These are phyloP conservation scores for Oligia strigilis DNA, from an alignment of 2,888 invertebrate genomes.

Conservation along the genomic window DNA sequence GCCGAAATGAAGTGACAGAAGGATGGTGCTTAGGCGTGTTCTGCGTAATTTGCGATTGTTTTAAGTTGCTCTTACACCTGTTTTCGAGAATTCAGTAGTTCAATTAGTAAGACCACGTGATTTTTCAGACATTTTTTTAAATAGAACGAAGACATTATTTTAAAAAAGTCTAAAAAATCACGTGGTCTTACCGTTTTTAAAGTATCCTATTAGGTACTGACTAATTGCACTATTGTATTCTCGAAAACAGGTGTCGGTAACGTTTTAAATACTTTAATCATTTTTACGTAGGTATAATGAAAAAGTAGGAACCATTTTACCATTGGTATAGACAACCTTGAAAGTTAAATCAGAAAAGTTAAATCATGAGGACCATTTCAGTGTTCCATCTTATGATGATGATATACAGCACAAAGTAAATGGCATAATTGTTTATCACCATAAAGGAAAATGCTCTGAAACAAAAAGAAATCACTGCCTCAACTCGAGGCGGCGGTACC, in stretches of 20 bases:
- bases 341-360: background rate
- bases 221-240: too few species aligned
- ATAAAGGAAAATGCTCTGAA: slow-evolving; percentile 52
- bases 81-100: slow-evolving; percentile 6
- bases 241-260: too few species aligned
- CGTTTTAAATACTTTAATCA: background rate
- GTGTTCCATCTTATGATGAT: slow-evolving; percentile 1
- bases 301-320: background rate
- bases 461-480: slow-evolving; percentile 61
- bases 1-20: slow-evolving; percentile 61
- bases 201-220: too few species aligned
- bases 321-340: background rate
- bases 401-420: slow-evolving; percentile 45
- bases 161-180: too few species aligned
- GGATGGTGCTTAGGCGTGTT: slow-evolving; percentile 23
- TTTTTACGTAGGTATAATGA: background rate
- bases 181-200: too few species aligned
- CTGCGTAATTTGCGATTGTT: slow-evolving; percentile 28
- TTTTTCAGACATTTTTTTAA: background rate
- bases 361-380: background rate
- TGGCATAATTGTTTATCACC: slow-evolving; percentile 55
- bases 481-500: slow-evolving; percentile 72
- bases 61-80: slow-evolving; percentile 2
- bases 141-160: too few species aligned
- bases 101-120: background rate